Base-by-base conservation (phyloP, 2,113 vertebrate species). In the Tachysurus fulvidraco region DNA sequence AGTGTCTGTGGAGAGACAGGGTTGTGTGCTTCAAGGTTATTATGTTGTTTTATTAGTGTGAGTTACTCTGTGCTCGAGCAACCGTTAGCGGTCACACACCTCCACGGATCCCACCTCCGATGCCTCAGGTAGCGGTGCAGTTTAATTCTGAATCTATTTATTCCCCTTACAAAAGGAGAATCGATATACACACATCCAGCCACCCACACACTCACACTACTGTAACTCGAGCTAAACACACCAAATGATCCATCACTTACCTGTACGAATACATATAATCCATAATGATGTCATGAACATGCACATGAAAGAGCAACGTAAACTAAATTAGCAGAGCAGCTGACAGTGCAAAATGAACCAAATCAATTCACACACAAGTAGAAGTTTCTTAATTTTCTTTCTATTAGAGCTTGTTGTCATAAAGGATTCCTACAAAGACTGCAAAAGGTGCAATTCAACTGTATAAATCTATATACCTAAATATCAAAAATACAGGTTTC, bases 121-220 rank as follows among this genome's bases (percentile, higher is more conserved):
- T 80, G 76, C 84, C 83, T 65, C n/a, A 88, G 60, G 78, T 87
- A 86, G 87, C 86, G 21, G 81, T 78, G 87, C 46, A 73, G 83
- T 44, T 77, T 82, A 92, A 91, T 57, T 86, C 79, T 87, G 82
- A 85, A 90, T 60, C 64, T 81, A 89, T 93, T 91, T 89, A 87
- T 54, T 14, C 55, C 5, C 76, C 87, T 60, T 71, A 46, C 81
- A 86, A 83, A 92, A 91, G 89, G 88, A 86, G 83, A 90, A 90
- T 91, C 87, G n/a, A 92, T 90, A 91, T 12, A 89, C 77, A 73
- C 65, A 54, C 50, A 74, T 21, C 13, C 30, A 73, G 30, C 50
- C 52, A 19, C n/a, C 50, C 52, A 59, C 30, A 74, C 28, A 67
- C 73, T 67, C 73, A 87, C 81, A 57, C 21, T 13, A n/a, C n/a